Conservation (phyloP, 2,797 vertebrate genomes). For the Loris lydekkerianus region DNA sequence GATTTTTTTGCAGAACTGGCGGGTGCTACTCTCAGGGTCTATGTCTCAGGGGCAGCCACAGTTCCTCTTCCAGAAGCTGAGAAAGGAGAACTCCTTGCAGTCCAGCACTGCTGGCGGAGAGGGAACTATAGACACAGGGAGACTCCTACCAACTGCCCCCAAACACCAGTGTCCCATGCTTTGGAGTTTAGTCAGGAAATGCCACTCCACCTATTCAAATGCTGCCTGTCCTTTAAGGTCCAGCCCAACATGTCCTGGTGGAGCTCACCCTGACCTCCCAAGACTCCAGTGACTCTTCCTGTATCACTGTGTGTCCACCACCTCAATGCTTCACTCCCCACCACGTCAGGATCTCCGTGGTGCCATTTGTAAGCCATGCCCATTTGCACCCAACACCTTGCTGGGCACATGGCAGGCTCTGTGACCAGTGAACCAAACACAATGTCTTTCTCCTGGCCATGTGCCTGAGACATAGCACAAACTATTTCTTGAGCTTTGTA, state of each 20-base stretch:
- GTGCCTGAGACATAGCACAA: not conserved
- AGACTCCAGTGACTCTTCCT: not conserved
- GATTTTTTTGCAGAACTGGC: not conserved
- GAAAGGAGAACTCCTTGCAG: conserved; percentile 59
- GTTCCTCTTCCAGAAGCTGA: conserved; percentile 44
- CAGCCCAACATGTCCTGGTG: not conserved
- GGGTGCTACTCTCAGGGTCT: not conserved
- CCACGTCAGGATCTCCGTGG: not conserved
- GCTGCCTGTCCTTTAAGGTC: not conserved
- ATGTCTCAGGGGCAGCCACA: not conserved
- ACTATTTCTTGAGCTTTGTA: not conserved
- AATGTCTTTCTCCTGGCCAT: not conserved
- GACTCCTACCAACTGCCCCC: not conserved
- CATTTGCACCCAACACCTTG: not conserved
- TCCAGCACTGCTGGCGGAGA: not conserved
- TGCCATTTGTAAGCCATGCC: not conserved
- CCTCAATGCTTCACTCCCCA: not conserved
- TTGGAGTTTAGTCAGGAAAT: not conserved
- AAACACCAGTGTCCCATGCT: fast-evolving
- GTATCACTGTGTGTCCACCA: not conserved
- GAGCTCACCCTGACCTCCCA: not conserved
- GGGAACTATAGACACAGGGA: not conserved
- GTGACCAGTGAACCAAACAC: not conserved
- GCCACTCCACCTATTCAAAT: not conserved
- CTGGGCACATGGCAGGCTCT: not conserved